A percentile compares a stretch with the other conserved stretches of the same genome.
phyloP scores from a whole-genome alignment of 2,888 invertebrate species.

The Trachelus troglodyta region DNA sequence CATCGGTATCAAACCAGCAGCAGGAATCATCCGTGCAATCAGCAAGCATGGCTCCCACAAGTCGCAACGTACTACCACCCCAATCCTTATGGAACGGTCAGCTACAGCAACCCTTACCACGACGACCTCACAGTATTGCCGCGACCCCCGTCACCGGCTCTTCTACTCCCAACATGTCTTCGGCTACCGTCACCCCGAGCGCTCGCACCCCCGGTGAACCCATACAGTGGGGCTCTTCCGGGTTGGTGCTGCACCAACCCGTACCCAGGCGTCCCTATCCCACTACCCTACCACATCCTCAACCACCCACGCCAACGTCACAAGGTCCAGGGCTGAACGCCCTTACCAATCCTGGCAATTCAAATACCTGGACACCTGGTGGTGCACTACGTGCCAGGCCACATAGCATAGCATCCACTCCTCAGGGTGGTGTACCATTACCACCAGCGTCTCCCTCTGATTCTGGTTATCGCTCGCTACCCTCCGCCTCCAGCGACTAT shows the following conservation, averaged over 20 bases:
- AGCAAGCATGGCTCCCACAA: slow-evolving; percentile 27
- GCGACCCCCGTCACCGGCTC: slow-evolving; percentile 61
- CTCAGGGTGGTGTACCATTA: slow-evolving; percentile 42
- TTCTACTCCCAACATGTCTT: slow-evolving; percentile 38
- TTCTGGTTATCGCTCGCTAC: slow-evolving; percentile 69
- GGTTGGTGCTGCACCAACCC: slow-evolving; percentile 63
- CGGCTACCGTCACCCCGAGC: slow-evolving; percentile 36
- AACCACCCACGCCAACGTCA: slow-evolving; percentile 68
- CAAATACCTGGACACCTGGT: slow-evolving; percentile 58
- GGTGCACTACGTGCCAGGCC: slow-evolving; percentile 54
- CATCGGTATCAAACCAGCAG: slow-evolving; percentile 35
- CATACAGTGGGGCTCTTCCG: slow-evolving; percentile 62
- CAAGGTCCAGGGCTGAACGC: slow-evolving; percentile 50
- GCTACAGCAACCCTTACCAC: slow-evolving; percentile 56
- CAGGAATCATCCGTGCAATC: slow-evolving; percentile 21
- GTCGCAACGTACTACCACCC: slow-evolving; percentile 58
- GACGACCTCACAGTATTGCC: slow-evolving; percentile 75
- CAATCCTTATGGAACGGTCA: slow-evolving; percentile 62
- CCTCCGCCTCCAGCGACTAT: slow-evolving; percentile 74
- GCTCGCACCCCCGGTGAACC: slow-evolving; percentile 54
- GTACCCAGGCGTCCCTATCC: slow-evolving; percentile 60
- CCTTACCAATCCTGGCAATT: slow-evolving; percentile 53
- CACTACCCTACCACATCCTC: slow-evolving; percentile 70
- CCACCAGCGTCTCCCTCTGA: slow-evolving; percentile 66
- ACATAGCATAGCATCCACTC: slow-evolving; percentile 61